Evolutionary conservation across 2,888 invertebrate genomes (phyloP), one percentile per base, ranked within the genome.

Genomic region (Gerris lacustris): DNA sequence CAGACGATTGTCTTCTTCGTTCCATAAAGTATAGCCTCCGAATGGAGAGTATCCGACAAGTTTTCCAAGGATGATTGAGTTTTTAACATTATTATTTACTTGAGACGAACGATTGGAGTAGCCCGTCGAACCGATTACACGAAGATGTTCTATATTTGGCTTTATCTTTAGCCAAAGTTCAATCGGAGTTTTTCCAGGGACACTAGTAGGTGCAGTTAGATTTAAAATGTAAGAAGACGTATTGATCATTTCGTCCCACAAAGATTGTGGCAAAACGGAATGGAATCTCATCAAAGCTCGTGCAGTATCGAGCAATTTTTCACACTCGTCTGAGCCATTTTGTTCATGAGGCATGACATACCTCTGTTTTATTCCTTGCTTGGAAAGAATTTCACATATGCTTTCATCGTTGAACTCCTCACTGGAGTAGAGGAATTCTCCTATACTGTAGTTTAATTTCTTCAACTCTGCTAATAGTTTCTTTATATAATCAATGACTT

Each of bases 131-230:
- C 62, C 62, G 11, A 62, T 62, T 15, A 62, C n/a, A 11, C 62
- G 62, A n/a, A 62, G 62, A 62, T 62, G 62, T 62, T 62, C n/a
- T 62, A 62, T 15, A 62, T 62, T 15, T 62, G 62, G 62, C n/a
- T 62, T 62, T 62, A 11, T 62, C n/a, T n/a, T n/a, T 15, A 62
- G 11, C 64, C 18, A 64, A 17, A 64, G 7, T 64, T 64, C 64
- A n/a, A 18, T 18, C 7, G 64, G 64, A 7, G 64, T 5, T 31
- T 64, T 64, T n/a, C 64, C 64, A n/a, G 17, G 64, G 9, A 64
- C 64, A 9, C n/a, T n/a, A n/a, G 64, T 18, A 4, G 11, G 17
- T 64, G 18, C 64, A 9, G 64, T 64, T 9, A n/a, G 11, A 64
- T 64, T 64, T n/a, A 64, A 31, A 9, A 64, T 17, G 17, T 64